These are phyloP conservation scores for Merluccius polli DNA, from an alignment of 2,797 vertebrate genomes.

Conservation along the genomic window DNA sequence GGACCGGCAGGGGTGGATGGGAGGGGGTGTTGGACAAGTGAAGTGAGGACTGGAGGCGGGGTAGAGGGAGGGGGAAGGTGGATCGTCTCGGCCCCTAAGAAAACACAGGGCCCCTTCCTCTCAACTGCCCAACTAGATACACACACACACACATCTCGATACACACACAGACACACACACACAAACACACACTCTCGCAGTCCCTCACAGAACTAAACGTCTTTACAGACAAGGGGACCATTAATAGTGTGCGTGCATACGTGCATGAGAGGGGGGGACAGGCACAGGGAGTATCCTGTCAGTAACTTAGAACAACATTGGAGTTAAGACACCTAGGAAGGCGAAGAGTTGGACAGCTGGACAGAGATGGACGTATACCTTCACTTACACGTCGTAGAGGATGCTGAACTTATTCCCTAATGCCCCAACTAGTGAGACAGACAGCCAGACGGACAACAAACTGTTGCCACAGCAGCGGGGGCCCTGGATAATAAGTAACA, in stretches of 20 bases:
- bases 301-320: too few relatives aligned
- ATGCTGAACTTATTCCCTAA: too few relatives aligned
- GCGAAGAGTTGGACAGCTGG: too few relatives aligned
- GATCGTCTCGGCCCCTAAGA: conserved; percentile 86
- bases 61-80: conserved; percentile 25
- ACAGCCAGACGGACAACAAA: too few relatives aligned
- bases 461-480: too few relatives aligned
- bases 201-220: background rate
- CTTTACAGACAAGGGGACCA: background rate
- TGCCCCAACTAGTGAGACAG: too few relatives aligned
- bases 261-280: background rate
- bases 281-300: background rate
- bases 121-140: conserved; percentile 60
- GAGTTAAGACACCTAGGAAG: too few relatives aligned
- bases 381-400: too few relatives aligned
- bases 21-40: background rate
- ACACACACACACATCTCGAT: background rate
- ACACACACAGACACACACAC: conserved; percentile 2
- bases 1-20: background rate
- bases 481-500: too few relatives aligned
- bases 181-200: background rate
- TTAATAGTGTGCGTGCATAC: background rate
- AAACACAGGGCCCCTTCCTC: conserved; percentile 86
- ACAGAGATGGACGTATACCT: too few relatives aligned
- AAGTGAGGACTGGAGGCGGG: background rate